These are phyloP conservation scores for Papilio polyxenes DNA, from an alignment of 1,140 invertebrate species.

Conservation along the genomic window DNA sequence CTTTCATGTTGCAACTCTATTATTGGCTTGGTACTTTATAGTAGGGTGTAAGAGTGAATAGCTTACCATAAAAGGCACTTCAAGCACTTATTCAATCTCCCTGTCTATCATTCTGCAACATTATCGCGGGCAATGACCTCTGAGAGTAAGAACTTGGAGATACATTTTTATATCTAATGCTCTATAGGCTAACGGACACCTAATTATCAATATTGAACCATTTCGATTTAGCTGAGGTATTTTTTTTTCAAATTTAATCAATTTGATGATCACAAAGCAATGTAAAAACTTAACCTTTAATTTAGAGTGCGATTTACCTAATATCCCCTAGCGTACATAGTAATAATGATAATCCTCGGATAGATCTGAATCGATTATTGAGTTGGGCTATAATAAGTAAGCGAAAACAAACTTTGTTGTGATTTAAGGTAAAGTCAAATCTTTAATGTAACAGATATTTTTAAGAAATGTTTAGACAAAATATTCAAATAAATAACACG, in stretches of 20 bases:
- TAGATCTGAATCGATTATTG: too few species aligned
- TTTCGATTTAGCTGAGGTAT: too few species aligned
- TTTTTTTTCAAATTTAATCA: too few species aligned
- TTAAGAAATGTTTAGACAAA: background rate
- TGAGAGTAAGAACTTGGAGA: background rate
- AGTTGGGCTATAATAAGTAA: too few species aligned
- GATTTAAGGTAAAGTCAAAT: too few species aligned
- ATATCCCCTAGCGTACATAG: too few species aligned
- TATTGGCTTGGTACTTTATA: background rate
- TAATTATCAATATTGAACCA: too few species aligned
- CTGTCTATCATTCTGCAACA: background rate
- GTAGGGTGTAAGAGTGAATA: background rate
- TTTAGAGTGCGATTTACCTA: too few species aligned
- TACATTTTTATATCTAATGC: background rate
- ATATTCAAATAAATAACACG: background rate
- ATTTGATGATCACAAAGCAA: too few species aligned
- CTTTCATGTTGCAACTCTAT: background rate
- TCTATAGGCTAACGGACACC: background rate
- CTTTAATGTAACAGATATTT: background rate
- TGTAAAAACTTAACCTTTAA: too few species aligned
- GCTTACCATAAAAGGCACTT: background rate
- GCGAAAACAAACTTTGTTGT: too few species aligned
- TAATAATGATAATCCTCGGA: too few species aligned
- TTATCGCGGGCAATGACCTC: background rate
- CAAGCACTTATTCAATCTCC: background rate